Conservation (phyloP, 2,113 vertebrate species). For the Bos indicus region DNA sequence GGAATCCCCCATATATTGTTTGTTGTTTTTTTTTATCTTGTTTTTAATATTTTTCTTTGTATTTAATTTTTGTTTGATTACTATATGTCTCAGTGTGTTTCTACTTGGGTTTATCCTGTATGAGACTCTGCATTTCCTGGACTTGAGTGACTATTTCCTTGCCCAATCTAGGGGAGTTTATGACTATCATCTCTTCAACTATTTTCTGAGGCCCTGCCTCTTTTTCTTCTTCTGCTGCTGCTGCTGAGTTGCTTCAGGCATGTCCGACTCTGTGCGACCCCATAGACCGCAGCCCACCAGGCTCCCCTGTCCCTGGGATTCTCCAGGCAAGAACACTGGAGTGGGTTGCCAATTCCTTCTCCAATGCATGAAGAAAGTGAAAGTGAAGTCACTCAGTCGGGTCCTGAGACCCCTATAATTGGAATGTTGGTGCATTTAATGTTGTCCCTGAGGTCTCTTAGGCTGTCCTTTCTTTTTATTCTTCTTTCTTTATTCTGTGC, state of each 20-base stretch:
- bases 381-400: too few relatives aligned
- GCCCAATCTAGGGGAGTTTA: neutral
- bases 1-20: neutral
- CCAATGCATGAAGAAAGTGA: too few relatives aligned
- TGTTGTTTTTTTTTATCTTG: neutral
- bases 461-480: neutral
- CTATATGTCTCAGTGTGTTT: neutral
- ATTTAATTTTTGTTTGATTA: neutral
- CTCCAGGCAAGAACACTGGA: too few relatives aligned
- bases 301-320: too few relatives aligned
- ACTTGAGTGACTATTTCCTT: neutral
- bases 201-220: neutral
- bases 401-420: neutral
- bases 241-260: too few relatives aligned
- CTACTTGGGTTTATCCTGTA: neutral
- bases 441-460: neutral
- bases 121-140: neutral
- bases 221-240: neutral
- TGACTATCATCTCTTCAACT: neutral
- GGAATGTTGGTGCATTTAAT: neutral
- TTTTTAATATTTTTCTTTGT: neutral
- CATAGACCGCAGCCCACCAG: fast-evolving
- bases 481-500: neutral
- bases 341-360: too few relatives aligned
- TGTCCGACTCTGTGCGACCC: too few relatives aligned